A percentile compares a stretch with the other conserved stretches of the same genome.
These are phyloP conservation scores for Myiopsitta monachus DNA, from an alignment of 2,113 vertebrate genomes.

Conservation along the genomic window DNA sequence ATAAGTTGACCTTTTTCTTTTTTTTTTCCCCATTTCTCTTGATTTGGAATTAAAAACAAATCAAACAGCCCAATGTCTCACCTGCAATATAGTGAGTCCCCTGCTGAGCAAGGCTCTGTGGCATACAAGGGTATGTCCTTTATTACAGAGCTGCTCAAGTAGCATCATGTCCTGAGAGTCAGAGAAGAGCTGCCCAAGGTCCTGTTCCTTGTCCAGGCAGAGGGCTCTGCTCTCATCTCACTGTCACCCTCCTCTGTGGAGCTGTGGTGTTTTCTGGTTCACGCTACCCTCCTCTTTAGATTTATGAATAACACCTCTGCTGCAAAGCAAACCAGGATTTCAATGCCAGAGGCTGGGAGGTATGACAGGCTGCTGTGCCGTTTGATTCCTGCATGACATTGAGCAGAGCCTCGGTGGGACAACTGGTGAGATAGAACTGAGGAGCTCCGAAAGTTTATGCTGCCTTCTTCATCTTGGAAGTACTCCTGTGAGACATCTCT, in stretches of 20 bases:
- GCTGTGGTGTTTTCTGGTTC: not conserved
- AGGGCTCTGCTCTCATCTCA: not conserved
- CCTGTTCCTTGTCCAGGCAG: no score
- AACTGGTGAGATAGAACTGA: not conserved
- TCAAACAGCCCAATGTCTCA: not conserved
- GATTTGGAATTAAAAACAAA: not conserved
- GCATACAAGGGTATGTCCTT: not conserved
- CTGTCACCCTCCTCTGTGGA: rapidly evolving
- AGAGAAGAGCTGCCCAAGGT: not conserved
- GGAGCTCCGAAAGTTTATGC: not conserved
- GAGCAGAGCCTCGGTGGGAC: not conserved
- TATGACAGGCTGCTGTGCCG: rapidly evolving
- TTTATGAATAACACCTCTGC: not conserved
- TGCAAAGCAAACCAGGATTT: not conserved
- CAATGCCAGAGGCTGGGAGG: not conserved
- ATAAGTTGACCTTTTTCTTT: not conserved
- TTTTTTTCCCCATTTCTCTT: not conserved
- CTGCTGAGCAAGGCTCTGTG: not conserved
- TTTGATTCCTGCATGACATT: not conserved
- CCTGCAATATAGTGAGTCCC: not conserved
- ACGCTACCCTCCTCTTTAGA: not conserved
- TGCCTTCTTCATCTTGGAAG: not conserved
- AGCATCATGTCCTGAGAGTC: not conserved
- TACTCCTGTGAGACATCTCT: not conserved
- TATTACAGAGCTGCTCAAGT: not conserved